phyloP scores from a whole-genome alignment of 92 coral and sea anemone genomes.

The Isaurus tuberculatus region DNA sequence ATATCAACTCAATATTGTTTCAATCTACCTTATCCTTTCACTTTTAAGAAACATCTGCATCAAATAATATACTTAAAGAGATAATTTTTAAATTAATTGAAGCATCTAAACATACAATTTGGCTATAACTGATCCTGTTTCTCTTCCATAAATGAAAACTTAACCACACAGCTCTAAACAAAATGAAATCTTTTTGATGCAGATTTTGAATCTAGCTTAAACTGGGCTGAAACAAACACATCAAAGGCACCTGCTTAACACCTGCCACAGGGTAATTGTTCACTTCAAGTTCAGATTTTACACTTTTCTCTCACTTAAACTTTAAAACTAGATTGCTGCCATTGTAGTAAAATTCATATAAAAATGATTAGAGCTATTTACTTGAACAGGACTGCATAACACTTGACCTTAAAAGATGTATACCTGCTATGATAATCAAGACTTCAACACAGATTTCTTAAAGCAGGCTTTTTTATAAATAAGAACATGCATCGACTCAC shows the following conservation, averaged over 20 bases:
- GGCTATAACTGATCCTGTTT: not conserved
- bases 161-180: not conserved
- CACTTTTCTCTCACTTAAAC: not conserved
- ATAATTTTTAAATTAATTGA: not conserved
- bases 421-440: not conserved
- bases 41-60: too few species aligned
- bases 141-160: not conserved
- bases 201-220: not conserved
- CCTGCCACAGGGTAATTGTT: slow-evolving; percentile 18
- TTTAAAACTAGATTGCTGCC: not conserved
- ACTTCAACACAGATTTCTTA: slow-evolving; percentile 17
- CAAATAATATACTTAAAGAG: too few species aligned
- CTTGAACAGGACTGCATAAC: not conserved
- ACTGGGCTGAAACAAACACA: not conserved
- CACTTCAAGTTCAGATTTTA: not conserved
- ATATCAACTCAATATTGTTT: too few species aligned
- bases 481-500: slow-evolving; percentile 61
- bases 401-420: not conserved
- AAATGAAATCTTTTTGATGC: not conserved
- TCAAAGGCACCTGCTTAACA: slow-evolving; percentile 32
- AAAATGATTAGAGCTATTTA: not conserved
- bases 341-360: not conserved
- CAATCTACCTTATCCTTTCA: too few species aligned
- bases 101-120: not conserved
- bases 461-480: slow-evolving; percentile 4